A percentile compares a stretch with the other conserved stretches of the same genome.
Conservation (phyloP, 2,113 vertebrate species). For the Globicephala melas region DNA sequence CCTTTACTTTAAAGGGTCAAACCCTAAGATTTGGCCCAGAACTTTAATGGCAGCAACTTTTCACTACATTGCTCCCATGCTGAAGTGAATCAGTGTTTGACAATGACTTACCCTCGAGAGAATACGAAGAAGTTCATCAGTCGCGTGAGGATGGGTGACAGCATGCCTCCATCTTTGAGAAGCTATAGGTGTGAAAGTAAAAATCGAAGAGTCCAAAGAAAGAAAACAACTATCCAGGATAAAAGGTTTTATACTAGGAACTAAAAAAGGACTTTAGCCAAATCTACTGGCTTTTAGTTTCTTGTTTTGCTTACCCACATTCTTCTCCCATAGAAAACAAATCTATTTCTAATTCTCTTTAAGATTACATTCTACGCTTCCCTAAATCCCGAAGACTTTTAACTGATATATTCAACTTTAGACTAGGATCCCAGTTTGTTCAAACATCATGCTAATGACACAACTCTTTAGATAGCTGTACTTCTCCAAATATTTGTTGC, state of each 20-base stretch:
- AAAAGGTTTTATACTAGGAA: neutral
- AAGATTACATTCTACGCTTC: neutral
- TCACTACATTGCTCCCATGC: neutral
- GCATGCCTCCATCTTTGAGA: slow-evolving; percentile 90
- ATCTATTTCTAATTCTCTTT: neutral
- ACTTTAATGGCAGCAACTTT: neutral
- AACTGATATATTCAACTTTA: neutral
- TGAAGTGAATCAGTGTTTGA: neutral
- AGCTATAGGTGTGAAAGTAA: slow-evolving; percentile 82
- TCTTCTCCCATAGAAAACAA: neutral
- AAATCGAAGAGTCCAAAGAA: fast-evolving
- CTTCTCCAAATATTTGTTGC: neutral
- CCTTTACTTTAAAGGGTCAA: slow-evolving; percentile 14
- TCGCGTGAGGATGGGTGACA: slow-evolving; percentile 87
- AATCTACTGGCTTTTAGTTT: neutral
- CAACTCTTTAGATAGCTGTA: neutral
- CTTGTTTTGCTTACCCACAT: neutral
- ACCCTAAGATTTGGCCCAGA: neutral
- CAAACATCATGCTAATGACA: neutral
- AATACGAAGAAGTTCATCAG: slow-evolving; percentile 93
- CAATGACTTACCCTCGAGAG: slow-evolving; percentile 86
- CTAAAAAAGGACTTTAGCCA: neutral
- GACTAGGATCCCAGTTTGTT: neutral
- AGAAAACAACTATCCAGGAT: neutral
- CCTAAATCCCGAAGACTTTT: neutral